phyloP scores from a whole-genome alignment of 2,888 invertebrate genomes.

The Lingula anatina region DNA sequence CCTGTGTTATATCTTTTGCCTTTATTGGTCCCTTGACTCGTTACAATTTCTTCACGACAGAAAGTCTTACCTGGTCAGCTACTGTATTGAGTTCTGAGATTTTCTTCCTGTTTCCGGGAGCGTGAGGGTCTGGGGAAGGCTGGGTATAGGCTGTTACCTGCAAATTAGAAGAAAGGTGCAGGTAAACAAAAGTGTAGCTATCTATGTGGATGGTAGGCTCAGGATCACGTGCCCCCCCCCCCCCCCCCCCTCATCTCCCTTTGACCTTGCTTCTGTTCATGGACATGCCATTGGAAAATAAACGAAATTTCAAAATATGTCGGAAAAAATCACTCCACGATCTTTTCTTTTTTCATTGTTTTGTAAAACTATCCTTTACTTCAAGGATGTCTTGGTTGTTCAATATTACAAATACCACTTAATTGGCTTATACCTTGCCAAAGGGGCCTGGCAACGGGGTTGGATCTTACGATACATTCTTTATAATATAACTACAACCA shows the following conservation, averaged over 20 bases:
- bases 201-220: too few relatives aligned
- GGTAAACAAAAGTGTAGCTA: background rate
- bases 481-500: background rate
- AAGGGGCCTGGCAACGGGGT: background rate
- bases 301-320: too few relatives aligned
- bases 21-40: too few relatives aligned
- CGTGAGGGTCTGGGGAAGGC: slow-evolving; percentile 23
- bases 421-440: background rate
- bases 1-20: too few relatives aligned
- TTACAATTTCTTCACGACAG: too few relatives aligned
- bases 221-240: too few relatives aligned
- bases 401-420: background rate
- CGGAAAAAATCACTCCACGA: too few relatives aligned
- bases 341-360: too few relatives aligned
- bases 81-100: slow-evolving; percentile 16
- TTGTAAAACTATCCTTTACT: too few relatives aligned
- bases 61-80: slow-evolving; percentile 10
- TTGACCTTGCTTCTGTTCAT: too few relatives aligned
- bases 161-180: slow-evolving; percentile 1
- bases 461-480: background rate
- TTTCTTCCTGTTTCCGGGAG: slow-evolving; percentile 19
- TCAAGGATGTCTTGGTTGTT: background rate
- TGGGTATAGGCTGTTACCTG: slow-evolving; percentile 23
- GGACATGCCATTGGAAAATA: too few relatives aligned
- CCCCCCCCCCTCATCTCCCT: too few relatives aligned